Conservation (phyloP, 2,797 vertebrate genomes). For the Eurystomus glaucurus region DNA sequence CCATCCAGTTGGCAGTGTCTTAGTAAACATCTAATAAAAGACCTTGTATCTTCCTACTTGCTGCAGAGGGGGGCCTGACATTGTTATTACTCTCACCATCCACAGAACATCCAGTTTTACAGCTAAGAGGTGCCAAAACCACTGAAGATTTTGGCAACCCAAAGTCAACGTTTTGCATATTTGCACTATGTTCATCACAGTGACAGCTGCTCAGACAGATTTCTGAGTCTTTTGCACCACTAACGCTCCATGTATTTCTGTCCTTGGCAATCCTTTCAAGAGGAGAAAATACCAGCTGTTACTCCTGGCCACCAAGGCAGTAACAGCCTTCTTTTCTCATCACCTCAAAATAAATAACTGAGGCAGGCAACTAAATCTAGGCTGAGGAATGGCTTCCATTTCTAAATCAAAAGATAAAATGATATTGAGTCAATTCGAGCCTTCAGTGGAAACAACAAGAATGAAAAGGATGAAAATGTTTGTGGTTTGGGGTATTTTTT, state of each 20-base stretch:
- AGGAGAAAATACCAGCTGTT: constrained; percentile 84
- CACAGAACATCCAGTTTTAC: not conserved
- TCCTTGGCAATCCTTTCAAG: constrained; percentile 77
- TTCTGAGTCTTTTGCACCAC: constrained; percentile 69
- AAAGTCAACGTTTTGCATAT: constrained; percentile 60
- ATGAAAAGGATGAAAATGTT: not conserved
- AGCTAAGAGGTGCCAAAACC: constrained; percentile 53
- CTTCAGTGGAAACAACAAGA: constrained; percentile 33
- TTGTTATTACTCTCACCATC: not conserved
- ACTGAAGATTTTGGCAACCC: constrained; percentile 74
- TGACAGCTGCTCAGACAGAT: constrained; percentile 85
- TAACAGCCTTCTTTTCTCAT: constrained; percentile 36
- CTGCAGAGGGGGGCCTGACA: not conserved
- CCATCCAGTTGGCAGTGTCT: not conserved
- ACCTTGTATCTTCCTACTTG: not conserved
- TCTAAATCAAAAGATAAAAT: not conserved
- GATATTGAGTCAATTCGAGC: not conserved
- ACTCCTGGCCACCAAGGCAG: constrained; percentile 57
- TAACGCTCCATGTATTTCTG: constrained; percentile 66
- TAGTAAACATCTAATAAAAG: not conserved
- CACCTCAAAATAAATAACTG: constrained; percentile 61
- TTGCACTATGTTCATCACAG: constrained; percentile 55
- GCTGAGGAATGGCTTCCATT: constrained; percentile 22
- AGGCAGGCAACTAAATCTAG: constrained; percentile 37
- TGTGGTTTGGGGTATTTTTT: fast-evolving